Percentiles rank a stretch among this genome's conserved stretches.
These are phyloP conservation scores for Euura lappo DNA, from an alignment of 1,140 invertebrate species.

Conservation along the genomic window DNA sequence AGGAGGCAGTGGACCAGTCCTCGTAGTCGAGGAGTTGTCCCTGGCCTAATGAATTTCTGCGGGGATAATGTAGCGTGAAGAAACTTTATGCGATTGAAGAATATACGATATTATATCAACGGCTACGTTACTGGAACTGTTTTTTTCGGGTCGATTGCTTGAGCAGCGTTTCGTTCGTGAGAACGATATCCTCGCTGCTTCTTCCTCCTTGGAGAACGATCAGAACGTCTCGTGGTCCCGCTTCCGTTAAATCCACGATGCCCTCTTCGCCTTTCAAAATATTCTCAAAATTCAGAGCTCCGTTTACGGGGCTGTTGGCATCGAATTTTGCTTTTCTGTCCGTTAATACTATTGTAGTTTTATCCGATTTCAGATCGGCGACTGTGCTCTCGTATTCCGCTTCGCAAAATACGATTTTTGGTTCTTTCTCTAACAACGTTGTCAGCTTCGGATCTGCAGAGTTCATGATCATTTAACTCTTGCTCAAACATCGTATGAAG, in stretches of 20 bases:
- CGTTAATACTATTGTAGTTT: neutral
- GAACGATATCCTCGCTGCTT: neutral
- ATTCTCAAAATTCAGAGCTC: neutral
- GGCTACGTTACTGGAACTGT: neutral
- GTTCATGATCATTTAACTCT: too few relatives aligned
- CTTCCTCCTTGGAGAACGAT: neutral
- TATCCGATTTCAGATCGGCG: neutral
- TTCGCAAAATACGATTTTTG: neutral
- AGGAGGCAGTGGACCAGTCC: neutral
- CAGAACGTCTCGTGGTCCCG: neutral
- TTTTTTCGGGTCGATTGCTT: constrained; percentile 6
- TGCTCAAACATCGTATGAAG: too few relatives aligned
- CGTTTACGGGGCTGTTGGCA: neutral
- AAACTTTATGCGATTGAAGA: too few relatives aligned
- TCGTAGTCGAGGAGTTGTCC: neutral
- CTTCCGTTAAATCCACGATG: neutral
- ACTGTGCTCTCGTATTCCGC: neutral
- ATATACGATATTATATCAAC: too few relatives aligned
- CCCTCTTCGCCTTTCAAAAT: neutral
- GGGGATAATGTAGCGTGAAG: neutral
- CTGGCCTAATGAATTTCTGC: neutral
- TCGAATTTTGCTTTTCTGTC: neutral
- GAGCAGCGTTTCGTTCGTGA: constrained; percentile 6
- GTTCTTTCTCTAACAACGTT: neutral
- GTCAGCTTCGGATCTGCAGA: neutral